Conservation (phyloP, 92 coral and sea anemone genomes). For the Phenganax subtilis region DNA sequence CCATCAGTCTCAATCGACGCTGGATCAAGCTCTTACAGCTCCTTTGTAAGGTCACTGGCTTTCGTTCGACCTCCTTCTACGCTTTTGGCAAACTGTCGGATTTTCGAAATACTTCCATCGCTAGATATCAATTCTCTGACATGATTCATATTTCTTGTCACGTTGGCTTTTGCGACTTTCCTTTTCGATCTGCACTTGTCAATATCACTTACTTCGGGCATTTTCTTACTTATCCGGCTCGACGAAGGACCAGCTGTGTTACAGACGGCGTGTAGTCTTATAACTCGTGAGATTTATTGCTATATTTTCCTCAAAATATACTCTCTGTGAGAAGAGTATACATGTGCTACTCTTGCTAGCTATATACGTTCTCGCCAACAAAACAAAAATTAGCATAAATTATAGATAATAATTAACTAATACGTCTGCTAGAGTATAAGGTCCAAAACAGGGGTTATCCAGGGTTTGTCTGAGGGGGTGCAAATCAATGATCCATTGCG, state of each 20-base stretch:
- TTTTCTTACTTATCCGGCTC: neutral
- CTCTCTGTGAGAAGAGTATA: no score
- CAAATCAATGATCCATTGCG: no score
- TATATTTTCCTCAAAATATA: no score
- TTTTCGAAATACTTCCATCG: slow-evolving; percentile 26
- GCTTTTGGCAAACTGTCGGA: slow-evolving; percentile 31
- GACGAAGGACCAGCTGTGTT: neutral
- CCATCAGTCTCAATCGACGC: slow-evolving; percentile 25
- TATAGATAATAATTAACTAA: no score
- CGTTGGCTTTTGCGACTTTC: slow-evolving; percentile 27
- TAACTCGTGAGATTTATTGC: no score
- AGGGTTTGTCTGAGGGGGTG: no score
- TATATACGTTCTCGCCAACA: no score
- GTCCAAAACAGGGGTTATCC: no score
- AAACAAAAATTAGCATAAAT: no score
- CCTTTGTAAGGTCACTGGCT: slow-evolving; percentile 23
- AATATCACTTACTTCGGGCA: neutral
- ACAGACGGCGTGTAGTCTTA: neutral
- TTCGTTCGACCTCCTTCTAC: slow-evolving; percentile 20
- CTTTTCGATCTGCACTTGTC: slow-evolving; percentile 25
- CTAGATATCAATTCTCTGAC: slow-evolving; percentile 22
- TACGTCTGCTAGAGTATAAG: no score
- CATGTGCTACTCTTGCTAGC: no score
- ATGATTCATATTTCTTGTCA: slow-evolving; percentile 27
- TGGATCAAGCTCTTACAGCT: slow-evolving; percentile 31